A percentile compares a stretch with the other conserved stretches of the same genome.
phyloP scores from a whole-genome alignment of 2,113 vertebrate genomes.

The Acanthochromis polyacanthus region DNA sequence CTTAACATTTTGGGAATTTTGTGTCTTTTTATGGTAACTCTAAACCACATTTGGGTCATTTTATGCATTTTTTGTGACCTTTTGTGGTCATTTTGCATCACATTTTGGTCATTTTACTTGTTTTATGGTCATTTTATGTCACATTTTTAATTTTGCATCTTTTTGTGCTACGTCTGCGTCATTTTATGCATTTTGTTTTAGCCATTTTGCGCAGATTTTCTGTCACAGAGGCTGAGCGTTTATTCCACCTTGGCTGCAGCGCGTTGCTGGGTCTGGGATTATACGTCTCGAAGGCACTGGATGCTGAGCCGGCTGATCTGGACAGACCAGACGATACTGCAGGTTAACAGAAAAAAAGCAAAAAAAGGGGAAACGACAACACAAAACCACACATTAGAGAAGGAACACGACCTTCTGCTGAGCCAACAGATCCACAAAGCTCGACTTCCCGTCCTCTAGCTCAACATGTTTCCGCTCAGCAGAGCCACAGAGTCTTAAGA shows the following conservation, averaged over 20 bases:
- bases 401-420: slow-evolving; percentile 36
- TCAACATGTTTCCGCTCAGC: slow-evolving; percentile 15
- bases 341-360: slow-evolving; percentile 1
- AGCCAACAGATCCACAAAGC: slow-evolving; percentile 21
- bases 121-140: too few species aligned
- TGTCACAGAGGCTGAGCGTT: background rate
- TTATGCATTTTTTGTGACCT: too few species aligned
- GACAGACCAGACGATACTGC: slow-evolving; percentile 71
- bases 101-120: too few species aligned
- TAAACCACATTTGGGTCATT: too few species aligned
- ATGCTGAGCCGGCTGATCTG: slow-evolving; percentile 77
- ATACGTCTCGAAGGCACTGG: slow-evolving; percentile 84
- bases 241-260: slow-evolving; percentile 80
- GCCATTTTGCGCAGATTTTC: background rate
- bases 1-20: too few species aligned
- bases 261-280: slow-evolving; percentile 79
- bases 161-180: too few species aligned
- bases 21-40: too few species aligned
- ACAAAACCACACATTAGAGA: background rate
- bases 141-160: too few species aligned
- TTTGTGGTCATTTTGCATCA: too few species aligned
- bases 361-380: slow-evolving; percentile 2
- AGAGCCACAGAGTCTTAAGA: background rate
- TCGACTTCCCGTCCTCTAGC: slow-evolving; percentile 34
- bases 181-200: too few species aligned